phyloP scores from a whole-genome alignment of 64 coral and sea anemone genomes.

The Astreopora myriophthalma region DNA sequence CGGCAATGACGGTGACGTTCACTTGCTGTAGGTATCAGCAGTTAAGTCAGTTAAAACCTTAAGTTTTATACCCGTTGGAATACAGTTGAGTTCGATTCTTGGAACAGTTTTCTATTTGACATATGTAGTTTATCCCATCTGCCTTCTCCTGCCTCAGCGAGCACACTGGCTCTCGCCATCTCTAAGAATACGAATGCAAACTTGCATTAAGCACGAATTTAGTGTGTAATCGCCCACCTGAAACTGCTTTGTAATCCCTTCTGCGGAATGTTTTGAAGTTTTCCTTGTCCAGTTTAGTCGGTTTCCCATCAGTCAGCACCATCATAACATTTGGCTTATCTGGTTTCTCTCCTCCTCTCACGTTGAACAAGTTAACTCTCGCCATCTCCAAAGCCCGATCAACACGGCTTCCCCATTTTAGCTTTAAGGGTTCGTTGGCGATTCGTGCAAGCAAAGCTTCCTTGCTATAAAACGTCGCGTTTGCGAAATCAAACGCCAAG shows the following conservation, averaged over 20 bases:
- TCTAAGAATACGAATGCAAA: too few species aligned
- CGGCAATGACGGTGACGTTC: not conserved
- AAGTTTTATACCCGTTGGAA: too few species aligned
- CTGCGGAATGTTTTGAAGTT: not conserved
- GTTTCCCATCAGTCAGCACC: conserved; percentile 4
- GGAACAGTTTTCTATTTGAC: too few species aligned
- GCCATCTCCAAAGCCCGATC: conserved; percentile 1
- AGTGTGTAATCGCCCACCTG: not conserved
- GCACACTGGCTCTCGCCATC: too few species aligned
- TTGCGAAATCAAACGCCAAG: not conserved
- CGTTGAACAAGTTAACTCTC: not conserved
- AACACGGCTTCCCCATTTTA: not conserved
- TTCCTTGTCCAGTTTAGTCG: not conserved
- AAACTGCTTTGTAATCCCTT: not conserved
- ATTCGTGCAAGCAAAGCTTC: not conserved
- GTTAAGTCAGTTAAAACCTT: too few species aligned
- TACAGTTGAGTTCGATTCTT: too few species aligned
- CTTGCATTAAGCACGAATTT: too few species aligned
- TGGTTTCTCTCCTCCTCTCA: not conserved
- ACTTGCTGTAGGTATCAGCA: too few species aligned
- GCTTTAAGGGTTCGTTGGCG: not conserved
- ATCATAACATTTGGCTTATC: not conserved
- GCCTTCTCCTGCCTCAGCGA: too few species aligned
- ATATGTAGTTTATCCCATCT: too few species aligned
- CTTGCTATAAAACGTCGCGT: not conserved